Base-by-base conservation (phyloP, 2,888 invertebrate species). In the Polyploca ridens region DNA sequence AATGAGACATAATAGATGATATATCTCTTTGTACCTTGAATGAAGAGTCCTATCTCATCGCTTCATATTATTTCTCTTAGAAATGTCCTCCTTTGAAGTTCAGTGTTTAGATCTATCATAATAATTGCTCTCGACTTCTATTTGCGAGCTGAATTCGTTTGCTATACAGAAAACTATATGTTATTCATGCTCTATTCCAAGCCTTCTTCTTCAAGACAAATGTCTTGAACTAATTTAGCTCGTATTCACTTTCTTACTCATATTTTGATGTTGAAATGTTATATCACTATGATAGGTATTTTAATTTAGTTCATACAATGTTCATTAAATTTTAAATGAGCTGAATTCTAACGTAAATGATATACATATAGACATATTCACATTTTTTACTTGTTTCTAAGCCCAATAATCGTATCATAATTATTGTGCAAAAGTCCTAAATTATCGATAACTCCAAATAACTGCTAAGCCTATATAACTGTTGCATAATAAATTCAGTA, bases 1-100 rank as follows among this genome's bases (percentile, higher is more conserved):
- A 90, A 88, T 86, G 83, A 87, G 81, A 46, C 81, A 85, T 88
- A 90, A 90, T 89, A 89, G 87, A 90, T 87, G 90, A 87, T 84
- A 86, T 87, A 86, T 88, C 83, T 86, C 87, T 89, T 90, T 89
- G 85, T 86, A 79, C 75, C 75, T 75, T 86, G 82, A 87, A 89
- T 86, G 83, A 86, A 87, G 38, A n/a, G 76, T 75, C 77, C 76
- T 72, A 78, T 82, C 73, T 81, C 81, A 82, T 82, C 77, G 73
- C 78, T 75, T 78, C 67, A 74, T 84, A 84, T 84, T 86, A 84
- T 84, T 85, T 81, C 75, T 78, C 73, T 75, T 75, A 76, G 74
- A 70, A 77, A 75, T 65, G 62, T 65, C 62, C 66, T 70, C 74
- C 82, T 90, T 89, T 90, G 87, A 88, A 82, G 80, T 81, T 77